These are phyloP conservation scores for Hemicordylus capensis DNA, from an alignment of 2,113 vertebrate genomes.

Conservation along the genomic window DNA sequence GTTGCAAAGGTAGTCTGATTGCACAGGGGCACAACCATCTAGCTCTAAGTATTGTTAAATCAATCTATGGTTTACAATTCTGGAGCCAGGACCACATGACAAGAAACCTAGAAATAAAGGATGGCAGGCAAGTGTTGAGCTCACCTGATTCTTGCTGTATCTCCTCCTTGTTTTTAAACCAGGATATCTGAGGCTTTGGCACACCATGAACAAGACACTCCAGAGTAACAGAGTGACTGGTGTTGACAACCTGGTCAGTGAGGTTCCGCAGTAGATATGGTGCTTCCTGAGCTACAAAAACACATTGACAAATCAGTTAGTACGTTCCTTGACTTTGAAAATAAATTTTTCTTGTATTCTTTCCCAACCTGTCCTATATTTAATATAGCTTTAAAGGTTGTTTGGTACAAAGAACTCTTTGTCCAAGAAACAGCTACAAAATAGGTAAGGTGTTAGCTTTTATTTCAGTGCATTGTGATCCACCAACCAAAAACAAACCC, in stretches of 20 bases:
- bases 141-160: conserved; percentile 89
- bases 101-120: background rate
- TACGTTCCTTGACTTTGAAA: conserved; percentile 31
- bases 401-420: background rate
- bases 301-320: conserved; percentile 63
- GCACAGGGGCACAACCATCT: background rate
- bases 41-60: background rate
- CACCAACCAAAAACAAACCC: background rate
- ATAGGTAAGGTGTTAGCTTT: background rate
- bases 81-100: background rate
- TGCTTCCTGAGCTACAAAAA: conserved; percentile 85
- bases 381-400: background rate
- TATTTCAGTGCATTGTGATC: background rate
- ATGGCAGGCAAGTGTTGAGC: conserved; percentile 38
- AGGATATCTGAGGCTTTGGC: conserved; percentile 86
- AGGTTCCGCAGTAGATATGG: conserved; percentile 85
- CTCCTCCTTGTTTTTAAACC: conserved; percentile 89
- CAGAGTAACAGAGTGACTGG: conserved; percentile 86
- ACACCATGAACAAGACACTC: conserved; percentile 83
- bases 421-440: background rate
- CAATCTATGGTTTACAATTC: background rate
- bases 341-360: conserved; percentile 13
- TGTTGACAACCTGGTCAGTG: conserved; percentile 82
- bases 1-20: background rate
- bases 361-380: background rate